phyloP scores from a whole-genome alignment of 1,140 invertebrate genomes.

The Contarinia nasturtii region DNA sequence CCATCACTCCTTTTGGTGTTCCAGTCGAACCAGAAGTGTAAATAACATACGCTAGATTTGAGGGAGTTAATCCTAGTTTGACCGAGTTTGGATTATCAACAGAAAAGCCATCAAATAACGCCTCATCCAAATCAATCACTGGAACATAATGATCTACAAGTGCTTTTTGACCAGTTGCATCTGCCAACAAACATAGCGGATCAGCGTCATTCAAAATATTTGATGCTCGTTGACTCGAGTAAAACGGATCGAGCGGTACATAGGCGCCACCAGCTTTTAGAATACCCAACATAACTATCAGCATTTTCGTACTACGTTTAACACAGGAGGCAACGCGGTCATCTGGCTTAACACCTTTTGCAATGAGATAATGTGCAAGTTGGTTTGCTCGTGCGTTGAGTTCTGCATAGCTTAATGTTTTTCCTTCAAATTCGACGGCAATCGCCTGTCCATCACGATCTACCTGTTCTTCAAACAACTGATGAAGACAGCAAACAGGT shows the following conservation, averaged over 20 bases:
- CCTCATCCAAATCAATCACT: background rate
- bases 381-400: background rate
- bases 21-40: background rate
- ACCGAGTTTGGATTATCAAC: too few species aligned
- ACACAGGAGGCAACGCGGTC: background rate
- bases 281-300: background rate
- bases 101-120: background rate
- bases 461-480: background rate
- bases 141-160: too few species aligned
- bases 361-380: too few species aligned
- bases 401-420: background rate
- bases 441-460: background rate
- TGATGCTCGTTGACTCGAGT: too few species aligned
- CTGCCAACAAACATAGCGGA: too few species aligned
- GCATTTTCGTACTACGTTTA: background rate
- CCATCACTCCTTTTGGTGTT: background rate
- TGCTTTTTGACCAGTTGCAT: too few species aligned
- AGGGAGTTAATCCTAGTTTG: background rate
- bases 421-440: background rate
- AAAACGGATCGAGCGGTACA: too few species aligned
- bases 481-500: too few species aligned
- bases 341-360: too few species aligned
- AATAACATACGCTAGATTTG: background rate
- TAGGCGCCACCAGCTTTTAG: background rate
- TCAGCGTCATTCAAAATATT: too few species aligned